Conservation (phyloP, 2,888 invertebrate species). For the Clunio marinus region DNA sequence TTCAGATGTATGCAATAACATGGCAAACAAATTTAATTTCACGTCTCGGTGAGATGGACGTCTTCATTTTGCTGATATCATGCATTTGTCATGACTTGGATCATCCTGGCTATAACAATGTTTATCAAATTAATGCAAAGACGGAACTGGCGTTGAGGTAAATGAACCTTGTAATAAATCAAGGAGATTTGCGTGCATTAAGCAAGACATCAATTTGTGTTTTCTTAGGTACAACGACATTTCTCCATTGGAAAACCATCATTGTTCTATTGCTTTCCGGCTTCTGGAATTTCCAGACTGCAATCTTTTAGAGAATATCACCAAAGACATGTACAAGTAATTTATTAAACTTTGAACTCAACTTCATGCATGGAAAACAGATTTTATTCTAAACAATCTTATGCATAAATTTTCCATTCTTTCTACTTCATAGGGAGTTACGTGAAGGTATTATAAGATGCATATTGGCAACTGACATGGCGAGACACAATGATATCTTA, state of each 20-base stretch:
- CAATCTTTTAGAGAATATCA: slow-evolving; percentile 70
- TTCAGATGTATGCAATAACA: slow-evolving; percentile 77
- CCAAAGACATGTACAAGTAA: slow-evolving; percentile 58
- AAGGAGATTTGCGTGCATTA: too few relatives aligned
- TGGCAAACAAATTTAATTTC: slow-evolving; percentile 66
- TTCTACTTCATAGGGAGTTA: slow-evolving; percentile 53
- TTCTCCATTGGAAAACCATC: slow-evolving; percentile 80
- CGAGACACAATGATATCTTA: slow-evolving; percentile 71
- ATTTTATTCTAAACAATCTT: too few relatives aligned
- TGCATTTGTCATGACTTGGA: slow-evolving; percentile 78
- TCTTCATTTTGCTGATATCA: slow-evolving; percentile 70
- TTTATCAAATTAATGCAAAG: slow-evolving; percentile 77
- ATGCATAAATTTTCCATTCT: too few relatives aligned
- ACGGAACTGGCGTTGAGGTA: slow-evolving; percentile 73
- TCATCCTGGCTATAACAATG: slow-evolving; percentile 74
- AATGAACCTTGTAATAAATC: slow-evolving; percentile 39
- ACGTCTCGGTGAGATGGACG: slow-evolving; percentile 69
- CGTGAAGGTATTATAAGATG: slow-evolving; percentile 75
- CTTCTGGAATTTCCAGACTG: slow-evolving; percentile 73
- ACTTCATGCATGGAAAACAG: neutral
- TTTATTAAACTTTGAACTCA: slow-evolving; percentile 41
- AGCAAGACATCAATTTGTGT: too few relatives aligned
- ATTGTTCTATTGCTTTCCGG: slow-evolving; percentile 78
- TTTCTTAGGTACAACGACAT: slow-evolving; percentile 68
- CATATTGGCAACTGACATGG: slow-evolving; percentile 75